phyloP scores from a whole-genome alignment of 1,140 invertebrate species.

The Papilio aristodemus region DNA sequence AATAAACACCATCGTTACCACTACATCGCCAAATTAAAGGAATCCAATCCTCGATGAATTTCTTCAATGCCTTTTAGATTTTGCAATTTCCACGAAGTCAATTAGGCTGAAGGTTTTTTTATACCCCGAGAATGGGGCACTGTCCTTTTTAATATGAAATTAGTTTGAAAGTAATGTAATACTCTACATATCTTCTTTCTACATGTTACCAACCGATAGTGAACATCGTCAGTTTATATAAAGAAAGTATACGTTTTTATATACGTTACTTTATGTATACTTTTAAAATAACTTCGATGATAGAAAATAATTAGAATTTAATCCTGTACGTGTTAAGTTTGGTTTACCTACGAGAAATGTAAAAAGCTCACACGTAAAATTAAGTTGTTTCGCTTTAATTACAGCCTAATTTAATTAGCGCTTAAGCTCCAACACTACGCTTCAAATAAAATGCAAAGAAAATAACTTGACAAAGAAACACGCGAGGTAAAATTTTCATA shows the following conservation, averaged over 20 bases:
- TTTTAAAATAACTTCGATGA: background rate
- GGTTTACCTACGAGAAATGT: conserved; percentile 12
- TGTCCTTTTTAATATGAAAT: no score
- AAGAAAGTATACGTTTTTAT: background rate
- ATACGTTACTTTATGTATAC: background rate
- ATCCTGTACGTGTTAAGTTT: conserved; percentile 7
- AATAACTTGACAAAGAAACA: conserved; percentile 23
- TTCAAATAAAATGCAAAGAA: conserved; percentile 27
- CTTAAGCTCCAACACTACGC: conserved; percentile 14
- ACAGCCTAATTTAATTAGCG: conserved; percentile 23
- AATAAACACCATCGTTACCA: no score
- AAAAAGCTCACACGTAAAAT: conserved; percentile 20
- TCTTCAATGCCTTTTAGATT: no score
- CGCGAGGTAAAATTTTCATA: conserved; percentile 17
- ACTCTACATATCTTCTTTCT: no score
- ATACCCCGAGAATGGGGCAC: no score
- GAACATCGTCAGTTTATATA: no score
- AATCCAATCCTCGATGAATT: no score
- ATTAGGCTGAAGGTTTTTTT: no score
- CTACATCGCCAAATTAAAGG: no score
- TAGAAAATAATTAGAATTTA: background rate
- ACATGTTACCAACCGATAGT: no score
- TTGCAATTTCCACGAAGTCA: no score
- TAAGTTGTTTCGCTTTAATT: conserved; percentile 27
- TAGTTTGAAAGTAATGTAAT: no score